These are phyloP conservation scores for Arctocebus calabarensis DNA, from an alignment of 2,797 vertebrate species.

Conservation along the genomic window DNA sequence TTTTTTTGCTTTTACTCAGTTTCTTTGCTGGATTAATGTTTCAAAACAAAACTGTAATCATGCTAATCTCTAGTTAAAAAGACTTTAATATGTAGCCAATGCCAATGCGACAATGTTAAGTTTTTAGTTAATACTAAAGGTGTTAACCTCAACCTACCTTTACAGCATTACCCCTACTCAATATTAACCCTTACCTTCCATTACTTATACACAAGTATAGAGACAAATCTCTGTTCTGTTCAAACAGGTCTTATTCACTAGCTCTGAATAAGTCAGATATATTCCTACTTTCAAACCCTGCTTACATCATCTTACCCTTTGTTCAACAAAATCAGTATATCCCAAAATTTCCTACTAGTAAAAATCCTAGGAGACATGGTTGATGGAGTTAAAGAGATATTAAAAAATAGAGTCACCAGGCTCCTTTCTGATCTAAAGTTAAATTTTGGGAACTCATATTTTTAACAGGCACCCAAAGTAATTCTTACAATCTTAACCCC, in stretches of 20 bases:
- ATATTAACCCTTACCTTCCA: slow-evolving; percentile 10
- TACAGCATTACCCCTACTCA: slow-evolving; percentile 52
- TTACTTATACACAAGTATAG: background rate
- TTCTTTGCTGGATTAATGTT: slow-evolving; percentile 49
- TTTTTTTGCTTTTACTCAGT: slow-evolving; percentile 45
- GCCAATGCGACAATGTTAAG: slow-evolving; percentile 14
- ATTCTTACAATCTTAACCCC: slow-evolving; percentile 14
- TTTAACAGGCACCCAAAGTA: slow-evolving; percentile 51
- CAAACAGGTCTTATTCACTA: background rate
- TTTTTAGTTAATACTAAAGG: slow-evolving; percentile 55
- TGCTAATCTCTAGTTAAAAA: slow-evolving; percentile 26
- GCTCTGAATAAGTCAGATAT: background rate
- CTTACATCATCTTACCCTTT: background rate
- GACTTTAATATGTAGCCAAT: slow-evolving; percentile 55
- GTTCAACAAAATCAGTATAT: slow-evolving; percentile 28
- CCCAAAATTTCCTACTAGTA: background rate
- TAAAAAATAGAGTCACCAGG: slow-evolving; percentile 21
- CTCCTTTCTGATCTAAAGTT: background rate
- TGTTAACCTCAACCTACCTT: slow-evolving; percentile 41
- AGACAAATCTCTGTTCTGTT: slow-evolving; percentile 51
- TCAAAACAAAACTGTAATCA: slow-evolving; percentile 50
- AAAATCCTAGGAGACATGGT: background rate
- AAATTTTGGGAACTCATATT: slow-evolving; percentile 31
- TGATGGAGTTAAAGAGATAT: background rate
- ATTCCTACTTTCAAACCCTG: background rate